A percentile compares a stretch with the other conserved stretches of the same genome.
Conservation (phyloP, 2,113 vertebrate genomes). For the Sialia sialis region DNA sequence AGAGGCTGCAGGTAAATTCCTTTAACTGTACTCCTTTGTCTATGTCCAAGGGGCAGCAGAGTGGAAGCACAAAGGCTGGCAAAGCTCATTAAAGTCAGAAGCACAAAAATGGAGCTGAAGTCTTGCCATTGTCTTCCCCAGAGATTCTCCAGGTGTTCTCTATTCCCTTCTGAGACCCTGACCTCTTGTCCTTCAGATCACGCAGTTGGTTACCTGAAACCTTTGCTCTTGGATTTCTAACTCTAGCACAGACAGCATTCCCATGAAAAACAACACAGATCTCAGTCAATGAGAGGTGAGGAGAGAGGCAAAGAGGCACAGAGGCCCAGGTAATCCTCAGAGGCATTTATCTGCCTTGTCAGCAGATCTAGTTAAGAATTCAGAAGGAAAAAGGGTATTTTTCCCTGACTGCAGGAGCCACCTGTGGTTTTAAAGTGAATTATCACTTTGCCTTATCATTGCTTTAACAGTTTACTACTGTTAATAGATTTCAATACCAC, state of each 20-base stretch:
- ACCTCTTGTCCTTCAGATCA: conserved; percentile 14
- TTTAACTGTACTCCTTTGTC: conserved; percentile 47
- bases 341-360: background rate
- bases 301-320: background rate
- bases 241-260: background rate
- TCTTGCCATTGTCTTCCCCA: conserved; percentile 11
- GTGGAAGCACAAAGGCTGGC: conserved; percentile 36
- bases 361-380: background rate
- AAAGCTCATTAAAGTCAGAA: conserved; percentile 6
- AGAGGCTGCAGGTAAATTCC: conserved; percentile 51
- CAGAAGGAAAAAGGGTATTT: background rate
- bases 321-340: background rate
- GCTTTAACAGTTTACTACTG: background rate
- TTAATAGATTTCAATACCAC: background rate
- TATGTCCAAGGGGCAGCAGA: conserved; percentile 3
- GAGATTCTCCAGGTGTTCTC: background rate
- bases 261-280: background rate
- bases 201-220: background rate
- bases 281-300: background rate
- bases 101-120: conserved; percentile 51
- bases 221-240: background rate
- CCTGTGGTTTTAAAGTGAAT: background rate
- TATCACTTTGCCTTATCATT: background rate
- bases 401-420: background rate
- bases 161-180: background rate